Percentiles rank a stretch among this genome's conserved stretches.
These are phyloP conservation scores for Callimorpha dominula DNA, from an alignment of 2,888 invertebrate genomes.

Conservation along the genomic window DNA sequence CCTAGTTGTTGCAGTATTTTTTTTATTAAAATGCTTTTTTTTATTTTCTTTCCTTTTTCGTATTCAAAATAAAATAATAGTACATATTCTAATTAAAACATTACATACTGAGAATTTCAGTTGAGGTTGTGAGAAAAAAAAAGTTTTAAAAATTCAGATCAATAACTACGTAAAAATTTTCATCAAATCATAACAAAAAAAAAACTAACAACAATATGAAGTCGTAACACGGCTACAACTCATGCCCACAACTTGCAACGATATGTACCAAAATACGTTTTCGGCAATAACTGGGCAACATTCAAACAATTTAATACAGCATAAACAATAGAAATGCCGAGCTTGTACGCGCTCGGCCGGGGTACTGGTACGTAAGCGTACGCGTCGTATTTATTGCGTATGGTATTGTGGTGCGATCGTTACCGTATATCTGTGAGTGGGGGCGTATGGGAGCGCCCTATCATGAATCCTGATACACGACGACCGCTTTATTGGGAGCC, in stretches of 20 bases:
- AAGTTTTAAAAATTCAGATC: neutral
- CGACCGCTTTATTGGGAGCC: constrained; percentile 72
- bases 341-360: constrained; percentile 54
- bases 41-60: neutral
- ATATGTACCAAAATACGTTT: constrained; percentile 83
- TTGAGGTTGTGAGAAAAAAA: neutral
- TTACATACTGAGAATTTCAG: neutral
- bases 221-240: constrained; percentile 63
- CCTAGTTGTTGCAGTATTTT: no score
- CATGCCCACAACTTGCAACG: constrained; percentile 77
- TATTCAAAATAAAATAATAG: neutral
- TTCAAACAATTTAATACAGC: constrained; percentile 85
- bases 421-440: constrained; percentile 83
- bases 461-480: constrained; percentile 84
- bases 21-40: no score
- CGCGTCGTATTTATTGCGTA: constrained; percentile 83
- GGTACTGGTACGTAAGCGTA: constrained; percentile 75
- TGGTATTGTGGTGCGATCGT: constrained; percentile 85
- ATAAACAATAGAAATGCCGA: constrained; percentile 85
- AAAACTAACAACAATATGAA: constrained; percentile 65
- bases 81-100: neutral
- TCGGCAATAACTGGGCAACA: constrained; percentile 84
- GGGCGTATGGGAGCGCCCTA: constrained; percentile 78
- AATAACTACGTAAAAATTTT: constrained; percentile 31
- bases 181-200: constrained; percentile 59